A percentile compares a stretch with the other conserved stretches of the same genome.
These are phyloP conservation scores for Tympanuchus pallidicinctus DNA, from an alignment of 2,113 vertebrate species.

Conservation along the genomic window DNA sequence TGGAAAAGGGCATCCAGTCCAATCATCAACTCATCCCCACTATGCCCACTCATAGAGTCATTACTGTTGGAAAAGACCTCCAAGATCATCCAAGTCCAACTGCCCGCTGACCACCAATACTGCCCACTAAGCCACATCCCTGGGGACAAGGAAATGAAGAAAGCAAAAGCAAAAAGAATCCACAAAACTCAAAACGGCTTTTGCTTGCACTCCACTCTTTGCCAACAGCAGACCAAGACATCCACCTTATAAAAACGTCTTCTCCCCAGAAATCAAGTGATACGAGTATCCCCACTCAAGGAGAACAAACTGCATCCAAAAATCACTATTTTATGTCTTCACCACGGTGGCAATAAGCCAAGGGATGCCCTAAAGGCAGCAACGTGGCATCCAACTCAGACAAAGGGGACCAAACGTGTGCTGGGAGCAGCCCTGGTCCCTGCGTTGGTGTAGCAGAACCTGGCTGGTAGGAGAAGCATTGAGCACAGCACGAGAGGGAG, in stretches of 20 bases:
- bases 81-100: too few species aligned
- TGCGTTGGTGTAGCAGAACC: not conserved
- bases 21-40: too few species aligned
- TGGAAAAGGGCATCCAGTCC: too few species aligned
- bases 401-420: not conserved
- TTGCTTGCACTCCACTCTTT: not conserved
- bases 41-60: too few species aligned
- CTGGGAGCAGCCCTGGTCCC: not conserved
- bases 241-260: rapidly evolving
- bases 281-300: not conserved
- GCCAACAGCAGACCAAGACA: not conserved
- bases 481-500: not conserved
- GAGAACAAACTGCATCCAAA: not conserved
- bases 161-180: not conserved
- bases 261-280: not conserved
- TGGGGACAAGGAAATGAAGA: too few species aligned
- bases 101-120: too few species aligned
- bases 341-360: not conserved
- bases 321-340: not conserved
- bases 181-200: rapidly evolving
- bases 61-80: too few species aligned
- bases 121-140: too few species aligned
- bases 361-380: not conserved
- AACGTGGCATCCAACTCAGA: not conserved
- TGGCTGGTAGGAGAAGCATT: not conserved